Evolutionary conservation across 92 coral and sea anemone genomes (phyloP).

Genomic region (Epizoanthus rinbou): DNA sequence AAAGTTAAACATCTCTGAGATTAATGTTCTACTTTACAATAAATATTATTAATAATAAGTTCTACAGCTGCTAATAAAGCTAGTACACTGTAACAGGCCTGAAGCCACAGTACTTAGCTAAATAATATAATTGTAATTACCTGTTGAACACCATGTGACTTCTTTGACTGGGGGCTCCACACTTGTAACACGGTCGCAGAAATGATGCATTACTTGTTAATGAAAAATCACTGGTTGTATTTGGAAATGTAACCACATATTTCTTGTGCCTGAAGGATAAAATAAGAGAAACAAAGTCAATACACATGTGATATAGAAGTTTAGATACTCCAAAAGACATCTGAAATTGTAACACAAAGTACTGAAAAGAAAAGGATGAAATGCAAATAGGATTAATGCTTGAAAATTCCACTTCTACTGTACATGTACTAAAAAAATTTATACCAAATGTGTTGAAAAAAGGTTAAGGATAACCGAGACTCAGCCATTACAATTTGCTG

Average conservation of each 20-base stretch:
- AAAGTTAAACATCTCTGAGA: no score
- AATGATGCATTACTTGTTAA: slow-evolving; percentile 60
- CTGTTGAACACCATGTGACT: slow-evolving; percentile 57
- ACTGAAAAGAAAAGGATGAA: background rate
- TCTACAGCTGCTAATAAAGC: no score
- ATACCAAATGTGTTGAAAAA: no score
- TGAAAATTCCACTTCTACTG: no score
- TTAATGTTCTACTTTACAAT: no score
- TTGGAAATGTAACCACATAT: slow-evolving; percentile 79
- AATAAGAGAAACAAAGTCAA: background rate
- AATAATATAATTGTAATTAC: slow-evolving; percentile 40
- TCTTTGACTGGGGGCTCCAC: slow-evolving; percentile 65
- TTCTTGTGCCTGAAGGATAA: slow-evolving; percentile 66
- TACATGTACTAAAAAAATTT: no score
- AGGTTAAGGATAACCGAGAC: no score
- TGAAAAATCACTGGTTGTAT: slow-evolving; percentile 67
- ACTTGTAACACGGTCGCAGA: slow-evolving; percentile 65
- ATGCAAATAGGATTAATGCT: background rate
- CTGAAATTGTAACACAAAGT: background rate
- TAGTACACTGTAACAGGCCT: no score
- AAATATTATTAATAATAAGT: no score
- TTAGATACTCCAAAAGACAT: no score
- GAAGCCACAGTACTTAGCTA: no score
- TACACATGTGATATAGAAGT: background rate
- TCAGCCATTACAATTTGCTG: no score